A percentile compares a stretch with the other conserved stretches of the same genome.
Conservation (phyloP, 2,797 vertebrate species). For the Sebastes minor region DNA sequence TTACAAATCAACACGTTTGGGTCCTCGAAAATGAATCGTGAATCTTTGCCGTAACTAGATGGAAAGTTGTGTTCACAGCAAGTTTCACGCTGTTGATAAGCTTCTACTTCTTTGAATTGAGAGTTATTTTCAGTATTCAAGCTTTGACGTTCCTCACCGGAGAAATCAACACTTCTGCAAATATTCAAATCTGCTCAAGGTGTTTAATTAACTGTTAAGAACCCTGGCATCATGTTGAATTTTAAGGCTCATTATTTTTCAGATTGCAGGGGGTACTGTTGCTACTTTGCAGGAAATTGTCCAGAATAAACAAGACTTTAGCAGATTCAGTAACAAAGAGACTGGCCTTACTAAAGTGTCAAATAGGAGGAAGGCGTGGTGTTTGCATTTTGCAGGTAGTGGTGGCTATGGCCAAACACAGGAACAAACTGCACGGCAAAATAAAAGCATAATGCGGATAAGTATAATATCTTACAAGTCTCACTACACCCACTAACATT, state of each 20-base stretch:
- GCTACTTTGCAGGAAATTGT: background rate
- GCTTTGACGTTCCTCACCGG: slow-evolving; percentile 5
- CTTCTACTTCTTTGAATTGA: slow-evolving; percentile 8
- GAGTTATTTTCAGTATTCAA: slow-evolving; percentile 26
- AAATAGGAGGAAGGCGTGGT: background rate
- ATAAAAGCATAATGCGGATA: background rate
- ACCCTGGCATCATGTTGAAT: background rate
- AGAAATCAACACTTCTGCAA: slow-evolving; percentile 37
- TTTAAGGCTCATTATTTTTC: slow-evolving; percentile 7
- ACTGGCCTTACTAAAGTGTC: background rate
- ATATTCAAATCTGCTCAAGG: slow-evolving; percentile 16
- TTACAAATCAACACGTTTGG: too few species aligned
- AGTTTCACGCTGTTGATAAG: slow-evolving; percentile 2
- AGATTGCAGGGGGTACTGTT: background rate
- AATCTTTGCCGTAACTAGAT: background rate
- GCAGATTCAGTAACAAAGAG: background rate
- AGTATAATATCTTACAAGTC: slow-evolving; percentile 2
- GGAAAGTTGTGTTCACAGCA: slow-evolving; percentile 8
- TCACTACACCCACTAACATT: slow-evolving; percentile 21
- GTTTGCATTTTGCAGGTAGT: background rate
- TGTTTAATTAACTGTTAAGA: slow-evolving; percentile 46
- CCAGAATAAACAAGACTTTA: background rate
- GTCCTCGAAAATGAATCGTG: slow-evolving; percentile 1
- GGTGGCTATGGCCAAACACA: background rate
- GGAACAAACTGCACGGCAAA: background rate